Evolutionary conservation across 2,797 vertebrate genomes (phyloP).

Genomic region (Monodelphis domestica): DNA sequence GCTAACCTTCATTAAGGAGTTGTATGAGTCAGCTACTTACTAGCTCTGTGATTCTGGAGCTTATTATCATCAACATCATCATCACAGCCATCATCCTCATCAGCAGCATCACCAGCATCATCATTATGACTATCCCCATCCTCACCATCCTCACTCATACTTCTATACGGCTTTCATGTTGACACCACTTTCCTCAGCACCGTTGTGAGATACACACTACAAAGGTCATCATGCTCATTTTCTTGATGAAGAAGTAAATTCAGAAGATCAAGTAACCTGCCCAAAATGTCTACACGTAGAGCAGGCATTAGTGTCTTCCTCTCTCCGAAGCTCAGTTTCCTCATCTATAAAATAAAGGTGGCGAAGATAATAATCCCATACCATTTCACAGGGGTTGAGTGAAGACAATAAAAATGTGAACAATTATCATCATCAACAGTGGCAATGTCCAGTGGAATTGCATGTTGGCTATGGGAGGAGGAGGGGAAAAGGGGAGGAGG

Average conservation of each 20-base stretch:
- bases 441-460: too few relatives aligned
- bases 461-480: too few relatives aligned
- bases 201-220: not conserved
- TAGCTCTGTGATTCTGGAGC: not conserved
- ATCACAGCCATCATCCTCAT: not conserved
- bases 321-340: not conserved
- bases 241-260: not conserved
- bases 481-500: too few relatives aligned
- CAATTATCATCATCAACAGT: not conserved
- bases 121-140: not conserved
- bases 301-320: not conserved
- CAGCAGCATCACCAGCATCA: not conserved
- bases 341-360: not conserved
- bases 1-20: conserved; percentile 72
- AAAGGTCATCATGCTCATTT: not conserved
- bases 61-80: not conserved
- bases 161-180: not conserved
- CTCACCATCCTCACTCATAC: too few relatives aligned
- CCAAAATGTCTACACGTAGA: too few relatives aligned
- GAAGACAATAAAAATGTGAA: too few relatives aligned
- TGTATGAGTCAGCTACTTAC: not conserved
- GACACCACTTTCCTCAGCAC: not conserved
- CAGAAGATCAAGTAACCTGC: not conserved
- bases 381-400: not conserved
- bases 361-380: fast-evolving